These are phyloP conservation scores for Pterophyllum scalare DNA, from an alignment of 2,113 vertebrate species.

Conservation along the genomic window DNA sequence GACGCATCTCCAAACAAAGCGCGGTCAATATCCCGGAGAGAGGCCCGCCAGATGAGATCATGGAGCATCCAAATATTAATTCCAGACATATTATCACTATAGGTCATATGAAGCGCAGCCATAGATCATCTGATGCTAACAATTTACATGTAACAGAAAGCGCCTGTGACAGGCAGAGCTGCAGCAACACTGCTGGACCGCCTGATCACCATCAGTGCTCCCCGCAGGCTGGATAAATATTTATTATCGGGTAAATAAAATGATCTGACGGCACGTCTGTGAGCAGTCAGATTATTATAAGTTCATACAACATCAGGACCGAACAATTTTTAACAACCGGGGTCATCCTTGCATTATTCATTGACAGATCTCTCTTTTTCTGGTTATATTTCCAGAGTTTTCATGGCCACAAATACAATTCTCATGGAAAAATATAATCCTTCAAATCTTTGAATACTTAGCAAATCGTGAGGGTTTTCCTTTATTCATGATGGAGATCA, in stretches of 20 bases:
- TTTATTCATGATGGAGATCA: neutral
- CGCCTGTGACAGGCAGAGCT: constrained; percentile 17
- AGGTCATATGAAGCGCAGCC: constrained; percentile 61
- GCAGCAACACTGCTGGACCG: neutral
- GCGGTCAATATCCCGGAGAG: constrained; percentile 73
- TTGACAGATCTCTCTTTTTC: neutral
- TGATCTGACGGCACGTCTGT: neutral
- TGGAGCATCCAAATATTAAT: constrained; percentile 50
- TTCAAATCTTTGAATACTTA: neutral
- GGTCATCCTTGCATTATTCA: neutral
- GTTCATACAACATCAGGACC: neutral
- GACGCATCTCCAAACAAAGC: constrained; percentile 77
- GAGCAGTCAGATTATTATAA: neutral
- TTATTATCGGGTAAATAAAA: neutral
- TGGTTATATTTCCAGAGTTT: neutral
- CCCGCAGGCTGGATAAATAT: constrained; percentile 1
- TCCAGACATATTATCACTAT: constrained; percentile 63
- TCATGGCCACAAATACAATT: neutral
- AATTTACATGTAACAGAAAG: constrained; percentile 42
- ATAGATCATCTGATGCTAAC: constrained; percentile 60
- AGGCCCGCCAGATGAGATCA: constrained; percentile 65
- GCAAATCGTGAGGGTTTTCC: neutral
- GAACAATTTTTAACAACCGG: neutral
- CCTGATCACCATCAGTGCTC: neutral
- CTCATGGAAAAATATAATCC: neutral